Conservation (phyloP, 1,140 invertebrate species). For the Bombus difficillimus region DNA sequence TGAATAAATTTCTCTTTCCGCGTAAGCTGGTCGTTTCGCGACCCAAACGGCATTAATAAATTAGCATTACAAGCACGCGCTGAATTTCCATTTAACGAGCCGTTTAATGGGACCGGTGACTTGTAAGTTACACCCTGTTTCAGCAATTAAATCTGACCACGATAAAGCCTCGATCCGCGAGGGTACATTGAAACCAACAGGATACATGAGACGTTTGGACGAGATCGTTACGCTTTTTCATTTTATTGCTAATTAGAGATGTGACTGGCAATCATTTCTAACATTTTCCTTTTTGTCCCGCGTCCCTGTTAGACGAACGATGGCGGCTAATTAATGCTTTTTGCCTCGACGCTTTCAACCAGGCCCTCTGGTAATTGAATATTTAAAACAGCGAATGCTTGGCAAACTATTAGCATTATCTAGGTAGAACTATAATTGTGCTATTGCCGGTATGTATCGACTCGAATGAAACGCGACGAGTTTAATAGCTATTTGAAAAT, state of each 20-base stretch:
- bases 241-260: background rate
- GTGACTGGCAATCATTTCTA: background rate
- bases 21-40: constrained; percentile 1
- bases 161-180: constrained; percentile 7
- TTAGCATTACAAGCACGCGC: constrained; percentile 44
- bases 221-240: background rate
- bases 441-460: background rate
- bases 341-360: background rate
- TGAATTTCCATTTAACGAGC: constrained; percentile 48
- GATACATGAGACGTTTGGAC: background rate
- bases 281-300: background rate
- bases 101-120: constrained; percentile 21
- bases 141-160: constrained; percentile 24
- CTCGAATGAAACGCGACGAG: background rate
- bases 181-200: background rate
- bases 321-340: constrained; percentile 7
- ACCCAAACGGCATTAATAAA: constrained; percentile 35
- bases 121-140: constrained; percentile 30
- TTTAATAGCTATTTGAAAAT: background rate
- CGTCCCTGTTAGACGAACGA: background rate
- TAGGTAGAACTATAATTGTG: background rate
- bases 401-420: constrained; percentile 14
- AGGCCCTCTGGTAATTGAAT: background rate
- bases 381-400: constrained; percentile 10
- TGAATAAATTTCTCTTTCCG: constrained; percentile 38